A percentile compares a stretch with the other conserved stretches of the same genome.
phyloP scores from a whole-genome alignment of 2,113 vertebrate genomes.

The Oriolus oriolus region DNA sequence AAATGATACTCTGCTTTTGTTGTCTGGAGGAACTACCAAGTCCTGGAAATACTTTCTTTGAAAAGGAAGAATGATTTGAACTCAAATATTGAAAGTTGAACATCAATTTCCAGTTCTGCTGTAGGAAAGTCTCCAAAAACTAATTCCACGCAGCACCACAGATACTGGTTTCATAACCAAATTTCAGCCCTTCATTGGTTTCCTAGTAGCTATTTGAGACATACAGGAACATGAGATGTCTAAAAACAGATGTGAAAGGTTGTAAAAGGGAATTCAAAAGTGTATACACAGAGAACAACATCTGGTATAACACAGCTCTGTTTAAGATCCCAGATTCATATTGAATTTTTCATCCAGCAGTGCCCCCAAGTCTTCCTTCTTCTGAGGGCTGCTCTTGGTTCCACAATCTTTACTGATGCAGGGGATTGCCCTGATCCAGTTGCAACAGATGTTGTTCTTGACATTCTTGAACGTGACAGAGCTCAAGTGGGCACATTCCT shows the following conservation, averaged over 20 bases:
- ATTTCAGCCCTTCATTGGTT: background rate
- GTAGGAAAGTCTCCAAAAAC: background rate
- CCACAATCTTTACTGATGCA: background rate
- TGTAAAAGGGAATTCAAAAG: background rate
- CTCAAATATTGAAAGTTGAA: background rate
- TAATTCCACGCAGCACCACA: background rate
- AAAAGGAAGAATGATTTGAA: background rate
- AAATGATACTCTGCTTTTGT: background rate
- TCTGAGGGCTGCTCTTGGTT: background rate
- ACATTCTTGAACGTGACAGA: background rate
- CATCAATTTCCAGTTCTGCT: background rate
- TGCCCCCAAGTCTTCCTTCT: background rate
- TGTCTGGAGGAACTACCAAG: background rate
- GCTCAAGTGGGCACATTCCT: accelerated
- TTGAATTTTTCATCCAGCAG: background rate
- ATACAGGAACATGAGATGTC: background rate
- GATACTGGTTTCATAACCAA: background rate
- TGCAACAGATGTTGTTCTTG: background rate
- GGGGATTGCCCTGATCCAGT: background rate
- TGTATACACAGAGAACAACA: background rate
- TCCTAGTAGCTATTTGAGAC: background rate
- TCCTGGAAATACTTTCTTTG: background rate
- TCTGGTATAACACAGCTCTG: background rate
- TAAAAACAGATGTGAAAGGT: background rate
- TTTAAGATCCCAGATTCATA: background rate